Evolutionary conservation across 2,113 vertebrate species (phyloP).

Genomic region (Proteles cristata): DNA sequence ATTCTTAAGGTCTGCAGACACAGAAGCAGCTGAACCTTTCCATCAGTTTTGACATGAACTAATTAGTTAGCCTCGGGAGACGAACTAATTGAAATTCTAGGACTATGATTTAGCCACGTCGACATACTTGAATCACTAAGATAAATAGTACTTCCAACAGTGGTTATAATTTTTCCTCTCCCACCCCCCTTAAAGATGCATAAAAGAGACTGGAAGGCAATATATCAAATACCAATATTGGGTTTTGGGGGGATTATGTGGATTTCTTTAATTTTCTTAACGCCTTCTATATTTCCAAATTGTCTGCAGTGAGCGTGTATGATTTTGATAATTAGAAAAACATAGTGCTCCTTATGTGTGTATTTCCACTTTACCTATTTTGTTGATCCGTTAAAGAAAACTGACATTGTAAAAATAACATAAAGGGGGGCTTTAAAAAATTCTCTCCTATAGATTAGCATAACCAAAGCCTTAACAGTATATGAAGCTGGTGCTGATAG

Average conservation of each 20-base stretch:
- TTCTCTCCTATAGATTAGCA: neutral
- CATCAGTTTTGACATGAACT: constrained; percentile 83
- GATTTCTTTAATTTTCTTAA: constrained; percentile 37
- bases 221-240: neutral
- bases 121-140: constrained; percentile 73
- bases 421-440: neutral
- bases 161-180: neutral
- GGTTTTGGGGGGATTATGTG: neutral
- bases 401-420: neutral
- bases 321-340: constrained; percentile 31
- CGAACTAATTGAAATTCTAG: constrained; percentile 82
- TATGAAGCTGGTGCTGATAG: neutral
- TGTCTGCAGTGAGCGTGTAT: neutral
- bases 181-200: neutral
- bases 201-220: constrained; percentile 51
- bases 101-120: constrained; percentile 79
- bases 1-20: constrained; percentile 78
- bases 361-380: neutral
- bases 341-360: neutral
- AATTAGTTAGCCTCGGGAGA: constrained; percentile 84
- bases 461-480: neutral
- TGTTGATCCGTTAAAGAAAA: constrained; percentile 50
- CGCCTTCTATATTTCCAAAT: neutral
- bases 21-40: constrained; percentile 81
- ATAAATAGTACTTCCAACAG: constrained; percentile 67